A percentile compares a stretch with the other conserved stretches of the same genome.
Conservation (phyloP, 35 echinoderm and acorn worm genomes). For the Heliocidaris erythrogramma region DNA sequence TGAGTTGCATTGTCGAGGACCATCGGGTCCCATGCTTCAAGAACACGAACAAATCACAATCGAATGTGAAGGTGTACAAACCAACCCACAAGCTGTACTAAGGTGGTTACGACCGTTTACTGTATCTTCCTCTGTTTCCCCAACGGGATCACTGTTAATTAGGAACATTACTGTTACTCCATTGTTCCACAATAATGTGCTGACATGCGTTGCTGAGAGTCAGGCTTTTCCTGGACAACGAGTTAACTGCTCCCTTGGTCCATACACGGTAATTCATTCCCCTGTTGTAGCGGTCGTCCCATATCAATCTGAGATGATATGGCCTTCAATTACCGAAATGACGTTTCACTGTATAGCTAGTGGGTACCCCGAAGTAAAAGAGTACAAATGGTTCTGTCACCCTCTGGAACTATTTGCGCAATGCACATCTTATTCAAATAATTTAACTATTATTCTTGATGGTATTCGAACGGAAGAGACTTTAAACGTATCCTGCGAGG, state of each 20-base stretch:
- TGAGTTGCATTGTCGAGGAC: no score
- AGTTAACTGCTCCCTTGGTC: not conserved
- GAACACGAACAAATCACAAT: no score
- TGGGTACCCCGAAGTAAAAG: not conserved
- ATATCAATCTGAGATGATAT: not conserved
- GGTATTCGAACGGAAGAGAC: not conserved
- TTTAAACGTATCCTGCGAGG: not conserved
- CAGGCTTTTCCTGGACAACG: not conserved
- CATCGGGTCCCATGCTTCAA: no score
- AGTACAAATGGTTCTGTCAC: not conserved
- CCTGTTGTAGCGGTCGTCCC: not conserved
- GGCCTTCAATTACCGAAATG: not conserved
- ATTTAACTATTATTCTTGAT: not conserved
- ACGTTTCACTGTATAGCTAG: not conserved
- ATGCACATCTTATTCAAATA: not conserved
- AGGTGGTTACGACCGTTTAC: not conserved
- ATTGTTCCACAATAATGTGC: not conserved
- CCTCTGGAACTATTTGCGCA: not conserved
- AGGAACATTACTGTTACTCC: not conserved
- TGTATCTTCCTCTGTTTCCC: not conserved
- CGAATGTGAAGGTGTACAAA: no score
- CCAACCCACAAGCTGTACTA: no score
- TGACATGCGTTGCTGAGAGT: not conserved
- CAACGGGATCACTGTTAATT: not conserved
- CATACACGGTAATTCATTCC: not conserved